phyloP scores from a whole-genome alignment of 2,797 vertebrate species.

The Sus cebifrons region DNA sequence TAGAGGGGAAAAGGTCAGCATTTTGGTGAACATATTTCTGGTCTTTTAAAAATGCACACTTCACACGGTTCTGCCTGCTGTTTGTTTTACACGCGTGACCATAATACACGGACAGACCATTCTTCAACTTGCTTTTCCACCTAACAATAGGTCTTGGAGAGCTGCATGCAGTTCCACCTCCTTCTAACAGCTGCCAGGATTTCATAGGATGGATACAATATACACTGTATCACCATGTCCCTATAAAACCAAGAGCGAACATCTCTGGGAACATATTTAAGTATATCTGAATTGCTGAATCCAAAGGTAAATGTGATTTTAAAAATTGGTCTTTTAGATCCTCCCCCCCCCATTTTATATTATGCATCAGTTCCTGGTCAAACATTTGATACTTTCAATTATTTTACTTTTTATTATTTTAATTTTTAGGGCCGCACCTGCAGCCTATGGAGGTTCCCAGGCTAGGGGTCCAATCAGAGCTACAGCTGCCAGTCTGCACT shows the following conservation, averaged over 20 bases:
- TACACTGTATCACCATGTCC: neutral
- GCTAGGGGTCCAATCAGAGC: too few relatives aligned
- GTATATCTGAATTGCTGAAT: neutral
- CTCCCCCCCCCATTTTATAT: neutral
- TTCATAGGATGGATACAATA: neutral
- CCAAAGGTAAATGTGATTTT: neutral
- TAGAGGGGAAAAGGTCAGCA: neutral
- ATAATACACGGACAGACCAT: neutral
- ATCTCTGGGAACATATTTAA: neutral
- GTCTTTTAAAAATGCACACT: neutral
- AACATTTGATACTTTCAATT: neutral
- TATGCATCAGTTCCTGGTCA: neutral
- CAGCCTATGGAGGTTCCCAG: too few relatives aligned
- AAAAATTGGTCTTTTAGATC: neutral
- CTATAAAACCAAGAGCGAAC: neutral
- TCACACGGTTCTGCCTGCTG: neutral
- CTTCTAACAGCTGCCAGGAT: neutral
- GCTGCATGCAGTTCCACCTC: accelerated
- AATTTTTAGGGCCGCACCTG: too few relatives aligned
- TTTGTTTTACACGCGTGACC: neutral
- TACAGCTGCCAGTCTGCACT: too few relatives aligned
- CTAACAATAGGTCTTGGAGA: neutral
- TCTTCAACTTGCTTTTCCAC: neutral
- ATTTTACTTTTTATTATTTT: neutral
- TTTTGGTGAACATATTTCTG: neutral